Evolutionary conservation across 2,797 vertebrate species (phyloP), one percentile per base, ranked within the genome.

Genomic region (Pseudomugil gertrudae): DNA sequence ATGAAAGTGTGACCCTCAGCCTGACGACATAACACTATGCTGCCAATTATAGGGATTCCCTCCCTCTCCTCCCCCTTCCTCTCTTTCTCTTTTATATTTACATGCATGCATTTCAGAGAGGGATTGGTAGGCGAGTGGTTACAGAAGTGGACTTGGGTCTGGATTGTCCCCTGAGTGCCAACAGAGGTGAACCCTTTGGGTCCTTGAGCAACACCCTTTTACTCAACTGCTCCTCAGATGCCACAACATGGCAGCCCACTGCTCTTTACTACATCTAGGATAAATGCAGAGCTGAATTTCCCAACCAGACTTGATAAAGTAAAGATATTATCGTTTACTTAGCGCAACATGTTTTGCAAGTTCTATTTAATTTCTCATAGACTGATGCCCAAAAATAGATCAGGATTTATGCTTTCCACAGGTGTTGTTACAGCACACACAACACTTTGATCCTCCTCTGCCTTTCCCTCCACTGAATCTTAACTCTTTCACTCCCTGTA

Each of bases 1-100:
- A 85, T 55, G 0, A 48, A 83, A 65, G 69, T 87, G 81, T 66
- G 69, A 85, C 60, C 58, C 47, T 73, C 64, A 29, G 71, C 63
- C 66, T 85, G 79, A 85, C 40, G 78, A 85, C 66, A 83, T 90
- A 55, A 17, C 88, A 78, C 71, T 57, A 45, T 66, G 60, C 63
- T 85, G 87, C 57, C 80, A 85, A 77, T 77, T 62, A 66, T 67
- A 57, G 63, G 66, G 69, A 61, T 57, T 67, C 79, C 62, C 59
- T 51, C 19, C 30, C 10, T 35, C 32, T 56, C 36, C 52, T 47
- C 38, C 36, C 26, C 24, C 24, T 33, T 63, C 57, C 29, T 48
- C 26, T 45, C 19, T 23, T 33, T 21, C 55, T 43, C 23, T 59
- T 29, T 45, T 15, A 29, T 6, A 30, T 30, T 30, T 30, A 30